Conservation (phyloP, 2,888 invertebrate species). For the Leptopilina drosophilae region DNA sequence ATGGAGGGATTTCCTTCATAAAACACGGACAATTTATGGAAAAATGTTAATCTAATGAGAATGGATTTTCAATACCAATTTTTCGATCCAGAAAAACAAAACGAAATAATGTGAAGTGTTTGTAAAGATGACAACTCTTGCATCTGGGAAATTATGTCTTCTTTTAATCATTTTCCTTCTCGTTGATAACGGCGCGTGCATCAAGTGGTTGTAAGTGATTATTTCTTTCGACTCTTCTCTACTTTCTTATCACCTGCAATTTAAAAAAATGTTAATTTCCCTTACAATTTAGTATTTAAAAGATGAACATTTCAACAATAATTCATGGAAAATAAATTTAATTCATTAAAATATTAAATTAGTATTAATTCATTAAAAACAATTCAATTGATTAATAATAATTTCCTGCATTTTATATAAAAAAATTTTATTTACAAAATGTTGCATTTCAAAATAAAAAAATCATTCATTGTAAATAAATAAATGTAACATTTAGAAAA, state of each 20-base stretch:
- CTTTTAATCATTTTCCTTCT: constrained; percentile 63
- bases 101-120: constrained; percentile 62
- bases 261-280: no score
- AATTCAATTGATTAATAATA: no score
- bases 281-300: no score
- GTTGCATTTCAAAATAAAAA: no score
- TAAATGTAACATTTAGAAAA: no score
- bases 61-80: constrained; percentile 35
- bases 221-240: constrained; percentile 38
- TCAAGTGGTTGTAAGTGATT: constrained; percentile 76
- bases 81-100: background rate
- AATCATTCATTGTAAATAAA: no score
- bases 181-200: constrained; percentile 70
- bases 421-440: no score
- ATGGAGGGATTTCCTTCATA: constrained; percentile 22
- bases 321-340: no score
- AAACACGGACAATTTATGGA: constrained; percentile 1
- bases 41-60: constrained; percentile 19
- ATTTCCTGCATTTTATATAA: no score
- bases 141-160: constrained; percentile 61
- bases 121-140: constrained; percentile 56
- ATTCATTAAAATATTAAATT: no score
- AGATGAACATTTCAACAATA: no score
- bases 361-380: no score
- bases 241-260: constrained; percentile 41